Evolutionary conservation across 2,113 vertebrate genomes (phyloP).

Genomic region (Corythaixoides concolor): DNA sequence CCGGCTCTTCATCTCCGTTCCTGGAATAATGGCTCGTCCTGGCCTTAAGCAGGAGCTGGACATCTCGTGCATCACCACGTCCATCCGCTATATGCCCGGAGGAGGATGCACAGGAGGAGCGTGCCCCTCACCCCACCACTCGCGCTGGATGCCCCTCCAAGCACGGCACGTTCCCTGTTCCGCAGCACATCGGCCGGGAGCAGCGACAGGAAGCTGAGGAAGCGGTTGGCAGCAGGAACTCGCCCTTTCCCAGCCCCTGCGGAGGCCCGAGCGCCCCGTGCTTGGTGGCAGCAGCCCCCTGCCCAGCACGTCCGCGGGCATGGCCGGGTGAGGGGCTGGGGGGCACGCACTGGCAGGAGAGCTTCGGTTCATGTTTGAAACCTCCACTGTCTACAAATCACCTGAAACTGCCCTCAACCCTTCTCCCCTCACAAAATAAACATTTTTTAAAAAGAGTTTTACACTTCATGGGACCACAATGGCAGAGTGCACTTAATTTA

Average conservation of each 20-base stretch:
- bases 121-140: background rate
- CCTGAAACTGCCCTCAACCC: background rate
- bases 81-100: background rate
- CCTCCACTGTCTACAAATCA: background rate
- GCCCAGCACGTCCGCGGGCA: background rate
- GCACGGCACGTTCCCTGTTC: rapidly evolving
- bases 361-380: background rate
- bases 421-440: background rate
- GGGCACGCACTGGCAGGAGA: rapidly evolving
- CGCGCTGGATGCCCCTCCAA: rapidly evolving
- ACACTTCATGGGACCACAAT: slow-evolving; percentile 46
- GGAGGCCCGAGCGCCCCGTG: background rate
- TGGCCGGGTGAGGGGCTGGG: background rate
- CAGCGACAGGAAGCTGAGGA: background rate
- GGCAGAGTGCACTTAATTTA: slow-evolving; percentile 62
- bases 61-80: rapidly evolving
- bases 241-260: background rate
- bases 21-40: rapidly evolving
- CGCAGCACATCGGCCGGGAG: rapidly evolving
- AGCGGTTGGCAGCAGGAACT: background rate
- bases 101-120: rapidly evolving
- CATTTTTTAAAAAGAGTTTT: background rate
- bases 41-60: background rate
- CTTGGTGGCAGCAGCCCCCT: rapidly evolving
- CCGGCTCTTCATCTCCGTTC: background rate